Base-by-base conservation (phyloP, 64 coral and sea anemone genomes). In the Montipora sp. region DNA sequence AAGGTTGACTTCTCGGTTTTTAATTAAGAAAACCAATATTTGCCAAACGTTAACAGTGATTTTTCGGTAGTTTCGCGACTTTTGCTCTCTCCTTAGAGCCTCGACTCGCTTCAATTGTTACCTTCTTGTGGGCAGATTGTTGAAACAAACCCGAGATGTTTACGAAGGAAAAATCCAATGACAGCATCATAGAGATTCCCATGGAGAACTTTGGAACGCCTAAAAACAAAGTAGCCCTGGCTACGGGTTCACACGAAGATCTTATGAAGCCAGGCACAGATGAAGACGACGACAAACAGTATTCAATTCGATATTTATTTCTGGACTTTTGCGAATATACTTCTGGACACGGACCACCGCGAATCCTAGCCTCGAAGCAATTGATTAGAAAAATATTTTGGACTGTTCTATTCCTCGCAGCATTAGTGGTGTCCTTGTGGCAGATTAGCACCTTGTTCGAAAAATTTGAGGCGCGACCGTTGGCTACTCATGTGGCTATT, bases 261-360 rank as follows among this genome's bases (percentile, higher is more conserved):
- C 45, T 71, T 44, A 50, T 16, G 63, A 85, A 49, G 7, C 18
- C 47, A 12, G 8, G 43, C 24, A 24, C 44, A 44, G 23, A 63
- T 1, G 80, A 82, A 45, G 57, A 82, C 2, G 47, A 85, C 0
- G 63, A 85, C 4, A 84, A 78, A 66, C 48, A 78, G 24, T 80
- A 93, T 57, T 73, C 91, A 3, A 27, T 88, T 79, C 51, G 19
- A 9, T 46, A 27, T 69, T 87, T 93, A 13, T 60, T 93, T 20
- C 67, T 84, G 69, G 80, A 90, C 66, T 94, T 83, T 60, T 89
- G 81, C 7, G 69, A 73, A 7, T 90, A 94, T n/a, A 94, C 92
- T 27, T 83, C 92, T 20, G 92, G 87, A 16, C 92, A 94, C 27
- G 92, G 92, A 12, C 80, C 88, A 8, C 61, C 66, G 23, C 66